These are phyloP conservation scores for Tanaodytes sp. DNA, from an alignment of 2,888 invertebrate species.

Conservation along the genomic window DNA sequence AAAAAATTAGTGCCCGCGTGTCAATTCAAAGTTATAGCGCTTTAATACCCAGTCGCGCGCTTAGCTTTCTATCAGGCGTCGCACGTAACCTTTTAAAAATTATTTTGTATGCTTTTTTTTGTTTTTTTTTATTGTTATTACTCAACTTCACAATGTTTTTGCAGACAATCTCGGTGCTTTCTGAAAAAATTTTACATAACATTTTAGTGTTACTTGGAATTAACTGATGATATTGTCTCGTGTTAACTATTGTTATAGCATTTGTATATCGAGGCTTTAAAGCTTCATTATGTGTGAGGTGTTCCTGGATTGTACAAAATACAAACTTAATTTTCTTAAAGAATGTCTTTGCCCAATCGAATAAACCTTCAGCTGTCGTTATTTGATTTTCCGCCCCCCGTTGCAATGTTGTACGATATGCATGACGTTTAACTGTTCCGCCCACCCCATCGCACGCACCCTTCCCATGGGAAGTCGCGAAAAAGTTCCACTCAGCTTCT, in stretches of 20 bases:
- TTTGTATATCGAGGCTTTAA: slow-evolving; percentile 3
- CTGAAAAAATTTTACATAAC: slow-evolving; percentile 2
- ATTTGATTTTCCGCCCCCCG: slow-evolving; percentile 13
- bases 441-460: slow-evolving; percentile 37
- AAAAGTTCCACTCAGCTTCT: slow-evolving; percentile 38
- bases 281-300: not conserved
- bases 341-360: slow-evolving; percentile 34
- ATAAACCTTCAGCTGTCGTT: slow-evolving; percentile 36
- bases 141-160: not conserved
- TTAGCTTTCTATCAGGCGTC: too few relatives aligned
- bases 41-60: too few relatives aligned
- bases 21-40: slow-evolving; percentile 26
- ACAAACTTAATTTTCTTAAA: slow-evolving; percentile 41
- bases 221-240: slow-evolving; percentile 6
- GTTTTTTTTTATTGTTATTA: not conserved
- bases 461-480: slow-evolving; percentile 39
- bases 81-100: not conserved
- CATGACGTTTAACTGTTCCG: slow-evolving; percentile 33
- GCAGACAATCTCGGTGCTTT: not conserved
- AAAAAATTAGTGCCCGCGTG: too few relatives aligned
- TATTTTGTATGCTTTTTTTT: not conserved
- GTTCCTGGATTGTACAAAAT: slow-evolving; percentile 13
- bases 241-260: slow-evolving; percentile 6
- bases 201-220: not conserved
- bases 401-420: slow-evolving; percentile 33